Percentiles rank a stretch among this genome's conserved stretches.
These are phyloP conservation scores for Notothenia coriiceps DNA, from an alignment of 2,113 vertebrate genomes.

Conservation along the genomic window DNA sequence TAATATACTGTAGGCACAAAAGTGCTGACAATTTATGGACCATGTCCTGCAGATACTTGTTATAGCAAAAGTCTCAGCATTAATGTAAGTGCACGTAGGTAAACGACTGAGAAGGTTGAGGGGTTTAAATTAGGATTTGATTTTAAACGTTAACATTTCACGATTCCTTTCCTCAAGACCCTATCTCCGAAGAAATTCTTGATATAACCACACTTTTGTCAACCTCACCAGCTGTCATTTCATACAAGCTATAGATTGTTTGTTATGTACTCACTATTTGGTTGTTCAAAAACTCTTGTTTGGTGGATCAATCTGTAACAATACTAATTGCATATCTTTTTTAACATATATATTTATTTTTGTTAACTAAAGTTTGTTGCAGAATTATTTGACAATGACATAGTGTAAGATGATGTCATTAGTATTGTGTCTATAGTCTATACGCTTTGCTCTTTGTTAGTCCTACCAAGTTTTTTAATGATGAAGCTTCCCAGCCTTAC, in stretches of 20 bases:
- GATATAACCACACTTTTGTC: too few species aligned
- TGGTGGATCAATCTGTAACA: too few species aligned
- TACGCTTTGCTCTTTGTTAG: not conserved
- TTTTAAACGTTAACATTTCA: too few species aligned
- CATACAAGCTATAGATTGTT: too few species aligned
- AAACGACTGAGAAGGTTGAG: not conserved
- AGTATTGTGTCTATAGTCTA: not conserved
- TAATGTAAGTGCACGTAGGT: not conserved
- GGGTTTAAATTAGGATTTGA: not conserved
- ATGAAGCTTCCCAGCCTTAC: not conserved
- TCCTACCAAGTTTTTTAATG: not conserved
- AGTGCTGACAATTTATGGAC: not conserved
- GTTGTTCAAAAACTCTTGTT: too few species aligned
- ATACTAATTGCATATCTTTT: not conserved
- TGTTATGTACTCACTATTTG: too few species aligned
- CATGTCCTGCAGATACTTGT: not conserved
- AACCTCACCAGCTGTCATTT: too few species aligned
- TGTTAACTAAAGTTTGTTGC: not conserved
- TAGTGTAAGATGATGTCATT: not conserved
- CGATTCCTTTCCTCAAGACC: not conserved
- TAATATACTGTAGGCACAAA: not conserved
- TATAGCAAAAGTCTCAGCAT: not conserved
- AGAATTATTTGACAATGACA: not conserved
- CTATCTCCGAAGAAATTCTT: not conserved
- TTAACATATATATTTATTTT: too few species aligned